phyloP scores from a whole-genome alignment of 2,888 invertebrate genomes.

The Sabatieria punctata region DNA sequence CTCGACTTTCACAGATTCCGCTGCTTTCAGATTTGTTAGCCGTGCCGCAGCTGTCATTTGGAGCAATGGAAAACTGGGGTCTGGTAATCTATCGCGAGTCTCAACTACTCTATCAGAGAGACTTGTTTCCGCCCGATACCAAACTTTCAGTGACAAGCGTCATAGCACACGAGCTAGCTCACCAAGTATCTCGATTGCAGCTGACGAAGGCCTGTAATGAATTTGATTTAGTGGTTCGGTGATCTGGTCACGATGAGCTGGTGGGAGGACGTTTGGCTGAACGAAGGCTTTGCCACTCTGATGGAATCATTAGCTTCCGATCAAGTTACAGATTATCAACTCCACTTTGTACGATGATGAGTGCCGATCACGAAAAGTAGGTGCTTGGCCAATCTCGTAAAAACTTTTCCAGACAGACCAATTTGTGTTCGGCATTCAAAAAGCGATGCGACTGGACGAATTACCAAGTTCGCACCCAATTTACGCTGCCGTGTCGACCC shows the following conservation, averaged over 20 bases:
- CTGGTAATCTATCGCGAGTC: slow-evolving; percentile 12
- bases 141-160: slow-evolving; percentile 10
- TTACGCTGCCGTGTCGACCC: slow-evolving; percentile 63
- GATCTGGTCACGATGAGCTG: background rate
- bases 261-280: background rate
- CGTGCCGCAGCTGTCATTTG: slow-evolving; percentile 25
- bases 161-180: slow-evolving; percentile 26
- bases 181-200: slow-evolving; percentile 17
- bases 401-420: slow-evolving; percentile 52
- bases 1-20: too few relatives aligned
- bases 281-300: background rate
- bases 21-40: slow-evolving; percentile 20
- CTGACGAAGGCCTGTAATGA: background rate
- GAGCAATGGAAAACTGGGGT: slow-evolving; percentile 30
- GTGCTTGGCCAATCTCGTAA: too few relatives aligned
- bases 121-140: background rate
- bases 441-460: slow-evolving; percentile 57
- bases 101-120: background rate
- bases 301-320: too few relatives aligned
- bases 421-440: slow-evolving; percentile 59
- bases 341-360: too few relatives aligned
- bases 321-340: too few relatives aligned
- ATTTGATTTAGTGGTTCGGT: slow-evolving; percentile 3
- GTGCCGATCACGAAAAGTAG: too few relatives aligned
- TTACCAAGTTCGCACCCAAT: slow-evolving; percentile 64